These are phyloP conservation scores for human DNA, from an alignment of 2,113 vertebrate genomes.

Conservation along the genomic window DNA sequence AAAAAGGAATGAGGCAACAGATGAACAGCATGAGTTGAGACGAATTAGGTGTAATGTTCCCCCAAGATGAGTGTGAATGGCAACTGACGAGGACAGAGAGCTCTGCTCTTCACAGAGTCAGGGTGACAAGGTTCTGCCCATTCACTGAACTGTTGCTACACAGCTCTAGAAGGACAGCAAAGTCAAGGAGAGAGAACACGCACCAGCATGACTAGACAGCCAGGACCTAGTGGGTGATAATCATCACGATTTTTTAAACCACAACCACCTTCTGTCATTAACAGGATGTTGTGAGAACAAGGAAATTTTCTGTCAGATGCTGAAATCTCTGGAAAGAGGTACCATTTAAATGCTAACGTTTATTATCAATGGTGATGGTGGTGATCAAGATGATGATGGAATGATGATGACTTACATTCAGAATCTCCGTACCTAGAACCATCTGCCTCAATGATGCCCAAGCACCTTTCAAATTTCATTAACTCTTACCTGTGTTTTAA, in stretches of 20 bases:
- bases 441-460: not conserved
- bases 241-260: not conserved
- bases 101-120: not conserved
- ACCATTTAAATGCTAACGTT: not conserved
- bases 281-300: conserved; percentile 4
- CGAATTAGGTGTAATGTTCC: not conserved
- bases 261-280: conserved; percentile 5
- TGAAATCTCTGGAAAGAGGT: not conserved
- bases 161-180: fast-evolving
- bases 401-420: not conserved
- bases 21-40: not conserved
- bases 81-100: not conserved
- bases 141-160: not conserved
- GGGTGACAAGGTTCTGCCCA: not conserved
- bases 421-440: not conserved
- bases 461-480: not conserved
- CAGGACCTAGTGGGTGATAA: not conserved
- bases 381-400: not conserved
- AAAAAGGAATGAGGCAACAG: not conserved
- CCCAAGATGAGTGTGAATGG: not conserved
- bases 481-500: not conserved
- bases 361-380: not conserved
- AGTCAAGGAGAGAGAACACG: not conserved
- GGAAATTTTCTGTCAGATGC: not conserved
- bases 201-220: not conserved